Percentiles rank a stretch among this genome's conserved stretches.
Evolutionary conservation across 2,797 vertebrate genomes (phyloP).

Genomic region (Neomorphus geoffroyi): DNA sequence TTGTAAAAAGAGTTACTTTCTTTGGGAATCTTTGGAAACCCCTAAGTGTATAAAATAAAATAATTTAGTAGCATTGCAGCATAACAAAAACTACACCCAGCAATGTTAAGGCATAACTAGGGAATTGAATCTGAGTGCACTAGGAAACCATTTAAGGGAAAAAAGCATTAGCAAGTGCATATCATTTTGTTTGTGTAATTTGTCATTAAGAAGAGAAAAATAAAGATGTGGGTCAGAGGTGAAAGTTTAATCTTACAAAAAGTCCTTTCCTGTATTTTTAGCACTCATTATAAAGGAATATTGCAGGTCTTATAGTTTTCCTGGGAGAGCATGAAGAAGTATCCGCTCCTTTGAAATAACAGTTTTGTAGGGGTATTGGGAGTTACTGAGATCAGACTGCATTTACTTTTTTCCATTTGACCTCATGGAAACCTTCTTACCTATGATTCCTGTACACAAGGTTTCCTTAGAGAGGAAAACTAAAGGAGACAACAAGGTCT

Average conservation of each 20-base stretch:
- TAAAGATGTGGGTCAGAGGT: background rate
- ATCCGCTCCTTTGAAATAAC: background rate
- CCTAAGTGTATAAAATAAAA: background rate
- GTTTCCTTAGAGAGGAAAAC: background rate
- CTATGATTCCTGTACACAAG: background rate
- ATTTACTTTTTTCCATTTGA: background rate
- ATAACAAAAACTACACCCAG: background rate
- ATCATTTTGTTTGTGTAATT: background rate
- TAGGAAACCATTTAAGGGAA: constrained; percentile 5
- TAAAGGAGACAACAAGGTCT: background rate
- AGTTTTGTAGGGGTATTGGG: background rate
- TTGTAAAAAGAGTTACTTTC: background rate
- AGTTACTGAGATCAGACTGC: background rate
- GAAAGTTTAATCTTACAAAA: background rate
- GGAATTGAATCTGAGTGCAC: background rate
- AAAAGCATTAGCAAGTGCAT: background rate
- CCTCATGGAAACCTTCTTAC: background rate
- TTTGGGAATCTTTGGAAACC: background rate
- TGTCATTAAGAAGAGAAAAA: constrained; percentile 20
- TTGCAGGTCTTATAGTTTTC: background rate
- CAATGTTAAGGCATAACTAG: background rate
- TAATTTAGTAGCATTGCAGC: background rate
- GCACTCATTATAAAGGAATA: background rate
- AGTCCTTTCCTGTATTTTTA: background rate
- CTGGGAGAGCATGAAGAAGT: background rate